phyloP scores from a whole-genome alignment of 1,140 invertebrate species.

The Samia ricini region DNA sequence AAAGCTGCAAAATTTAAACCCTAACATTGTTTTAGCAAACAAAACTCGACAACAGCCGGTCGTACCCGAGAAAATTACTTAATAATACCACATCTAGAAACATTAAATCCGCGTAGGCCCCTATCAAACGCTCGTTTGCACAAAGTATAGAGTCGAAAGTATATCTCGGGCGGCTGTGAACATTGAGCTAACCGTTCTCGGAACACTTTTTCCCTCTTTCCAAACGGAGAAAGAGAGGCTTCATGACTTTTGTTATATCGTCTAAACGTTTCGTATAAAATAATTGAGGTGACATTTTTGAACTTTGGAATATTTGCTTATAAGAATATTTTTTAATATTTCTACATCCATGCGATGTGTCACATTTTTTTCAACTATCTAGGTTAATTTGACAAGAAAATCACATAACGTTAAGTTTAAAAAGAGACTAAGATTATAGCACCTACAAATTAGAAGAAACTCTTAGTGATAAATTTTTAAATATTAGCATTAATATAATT shows the following conservation, averaged over 20 bases:
- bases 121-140: slow-evolving; percentile 71
- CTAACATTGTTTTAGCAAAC: neutral
- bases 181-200: slow-evolving; percentile 50
- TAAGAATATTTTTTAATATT: no score
- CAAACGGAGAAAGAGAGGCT: slow-evolving; percentile 61
- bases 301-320: neutral
- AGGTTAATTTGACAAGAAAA: no score
- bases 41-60: neutral
- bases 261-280: slow-evolving; percentile 21
- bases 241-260: slow-evolving; percentile 65
- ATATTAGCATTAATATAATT: no score
- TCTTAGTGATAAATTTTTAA: no score
- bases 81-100: slow-evolving; percentile 30
- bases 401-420: no score
- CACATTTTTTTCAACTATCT: no score
- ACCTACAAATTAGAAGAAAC: no score
- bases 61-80: neutral
- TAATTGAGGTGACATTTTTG: neutral
- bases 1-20: neutral
- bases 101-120: slow-evolving; percentile 33
- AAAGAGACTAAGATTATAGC: no score
- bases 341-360: no score
- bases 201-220: slow-evolving; percentile 70
- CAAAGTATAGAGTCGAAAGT: slow-evolving; percentile 61
- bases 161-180: slow-evolving; percentile 52